Base-by-base conservation (phyloP, 2,888 invertebrate species). In the Macroteleia sp. region DNA sequence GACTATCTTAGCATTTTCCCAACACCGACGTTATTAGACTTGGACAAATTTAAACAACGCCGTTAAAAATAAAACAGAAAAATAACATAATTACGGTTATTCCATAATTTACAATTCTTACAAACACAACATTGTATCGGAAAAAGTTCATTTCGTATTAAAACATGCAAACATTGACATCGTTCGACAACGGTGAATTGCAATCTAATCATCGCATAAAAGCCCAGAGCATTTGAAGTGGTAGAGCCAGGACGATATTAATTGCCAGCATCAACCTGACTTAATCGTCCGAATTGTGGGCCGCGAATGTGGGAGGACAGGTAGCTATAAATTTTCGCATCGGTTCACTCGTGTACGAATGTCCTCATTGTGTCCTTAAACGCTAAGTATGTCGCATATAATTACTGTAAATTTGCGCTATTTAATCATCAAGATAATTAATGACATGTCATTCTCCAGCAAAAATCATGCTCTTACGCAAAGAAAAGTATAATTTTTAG, bases 241-340 rank as follows among this genome's bases (percentile, higher is more conserved):
- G 30, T 42, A 6, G 34, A 36, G 56, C 61, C 41, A 36, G 59
- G 54, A 64, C 57, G 62, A 77, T 52, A 77, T 80, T 80, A 75
- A 77, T 77, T 77, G 74, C 62, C 64, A 42, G 46, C 71, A 61
- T 34, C 70, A 71, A 61, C 19, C 66, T 48, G 66, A 77, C 77
- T 80, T 70, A 77, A 77, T 80, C 77, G 77, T 57, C 77, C 62
- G 64, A 80, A 77, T 78, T 75, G 77, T 78, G 75, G 77, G 75
- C 59, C 67, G 80, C 59, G 41, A 20, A 42, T 61, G 80, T 77
- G 30, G 80, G 80, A 41, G 77, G 77, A 78, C 73, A 77, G 80
- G 75, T 75, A 41, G 69, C 76, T 41, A 80, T 80, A 80, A 80
- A 77, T 80, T 76, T 71, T 76, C 75, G 52, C 71, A 80, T 80